These are phyloP conservation scores for Mechanitis mazaeus DNA, from an alignment of 2,888 invertebrate genomes.

Conservation along the genomic window DNA sequence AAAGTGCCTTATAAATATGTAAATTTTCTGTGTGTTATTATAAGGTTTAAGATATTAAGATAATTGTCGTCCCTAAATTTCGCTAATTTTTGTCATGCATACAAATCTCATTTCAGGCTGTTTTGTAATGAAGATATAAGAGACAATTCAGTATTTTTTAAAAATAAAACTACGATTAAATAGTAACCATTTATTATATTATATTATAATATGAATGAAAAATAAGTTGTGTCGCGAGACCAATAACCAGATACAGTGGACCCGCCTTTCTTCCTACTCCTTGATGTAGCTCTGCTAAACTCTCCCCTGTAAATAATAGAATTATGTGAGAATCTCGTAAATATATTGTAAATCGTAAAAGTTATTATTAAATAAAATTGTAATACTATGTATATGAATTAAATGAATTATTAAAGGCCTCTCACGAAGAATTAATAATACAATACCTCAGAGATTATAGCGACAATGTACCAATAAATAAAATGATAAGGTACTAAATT, in stretches of 20 bases:
- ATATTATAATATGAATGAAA: slow-evolving; percentile 46
- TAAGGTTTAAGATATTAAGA: slow-evolving; percentile 25
- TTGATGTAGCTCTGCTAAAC: slow-evolving; percentile 68
- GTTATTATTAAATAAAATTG: no score
- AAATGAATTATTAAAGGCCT: no score
- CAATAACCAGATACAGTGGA: slow-evolving; percentile 32
- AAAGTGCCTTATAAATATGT: slow-evolving; percentile 44
- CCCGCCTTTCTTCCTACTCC: slow-evolving; percentile 39
- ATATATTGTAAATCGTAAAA: no score
- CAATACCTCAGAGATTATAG: no score
- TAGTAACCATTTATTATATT: slow-evolving; percentile 67
- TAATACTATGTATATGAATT: no score
- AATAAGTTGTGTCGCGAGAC: slow-evolving; percentile 45
- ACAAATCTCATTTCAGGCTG: no score
- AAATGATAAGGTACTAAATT: no score
- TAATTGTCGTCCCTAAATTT: neutral
- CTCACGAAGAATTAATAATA: no score
- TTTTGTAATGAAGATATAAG: no score
- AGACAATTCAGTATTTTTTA: no score
- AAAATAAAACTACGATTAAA: slow-evolving; percentile 30
- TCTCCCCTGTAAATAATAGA: slow-evolving; percentile 51
- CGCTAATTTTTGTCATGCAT: neutral
- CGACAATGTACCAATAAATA: no score
- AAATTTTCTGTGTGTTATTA: slow-evolving; percentile 41
- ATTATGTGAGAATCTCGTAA: neutral